These are phyloP conservation scores for Diaperis boleti DNA, from an alignment of 2,888 invertebrate species.

Conservation along the genomic window DNA sequence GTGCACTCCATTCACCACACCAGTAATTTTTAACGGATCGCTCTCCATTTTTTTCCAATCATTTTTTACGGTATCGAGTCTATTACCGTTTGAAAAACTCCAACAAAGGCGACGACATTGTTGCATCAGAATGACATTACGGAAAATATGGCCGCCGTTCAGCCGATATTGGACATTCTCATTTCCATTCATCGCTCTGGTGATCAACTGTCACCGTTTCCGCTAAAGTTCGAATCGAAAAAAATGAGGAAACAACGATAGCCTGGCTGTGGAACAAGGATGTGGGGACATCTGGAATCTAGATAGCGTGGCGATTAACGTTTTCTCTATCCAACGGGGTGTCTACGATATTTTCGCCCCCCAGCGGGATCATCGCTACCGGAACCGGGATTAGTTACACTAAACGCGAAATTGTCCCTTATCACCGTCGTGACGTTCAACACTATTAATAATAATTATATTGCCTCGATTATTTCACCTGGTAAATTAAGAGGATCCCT, in stretches of 20 bases:
- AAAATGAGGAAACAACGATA: not conserved
- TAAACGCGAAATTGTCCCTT: conserved; percentile 24
- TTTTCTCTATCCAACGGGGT: too few species aligned
- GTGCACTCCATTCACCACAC: not conserved
- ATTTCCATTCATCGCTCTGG: conserved; percentile 15
- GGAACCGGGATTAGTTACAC: conserved; percentile 37
- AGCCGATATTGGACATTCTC: not conserved
- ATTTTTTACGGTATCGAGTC: not conserved
- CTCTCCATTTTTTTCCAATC: conserved; percentile 1
- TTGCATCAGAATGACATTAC: not conserved
- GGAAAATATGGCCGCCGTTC: conserved; percentile 1
- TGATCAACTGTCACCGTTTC: conserved; percentile 13
- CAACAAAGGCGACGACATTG: not conserved
- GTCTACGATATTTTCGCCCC: too few species aligned
- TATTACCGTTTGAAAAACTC: too few species aligned
- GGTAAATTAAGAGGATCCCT: conserved; percentile 2
- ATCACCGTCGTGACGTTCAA: conserved; percentile 17
- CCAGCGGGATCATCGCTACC: too few species aligned
- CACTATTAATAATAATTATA: conserved; percentile 30
- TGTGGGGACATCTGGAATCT: too few species aligned
- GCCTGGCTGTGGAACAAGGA: too few species aligned
- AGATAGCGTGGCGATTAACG: too few species aligned
- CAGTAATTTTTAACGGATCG: not conserved
- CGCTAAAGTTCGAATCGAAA: not conserved
- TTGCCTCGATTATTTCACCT: not conserved